Evolutionary conservation across 2,797 vertebrate genomes (phyloP).

Genomic region (Petrocephalus sullivani): DNA sequence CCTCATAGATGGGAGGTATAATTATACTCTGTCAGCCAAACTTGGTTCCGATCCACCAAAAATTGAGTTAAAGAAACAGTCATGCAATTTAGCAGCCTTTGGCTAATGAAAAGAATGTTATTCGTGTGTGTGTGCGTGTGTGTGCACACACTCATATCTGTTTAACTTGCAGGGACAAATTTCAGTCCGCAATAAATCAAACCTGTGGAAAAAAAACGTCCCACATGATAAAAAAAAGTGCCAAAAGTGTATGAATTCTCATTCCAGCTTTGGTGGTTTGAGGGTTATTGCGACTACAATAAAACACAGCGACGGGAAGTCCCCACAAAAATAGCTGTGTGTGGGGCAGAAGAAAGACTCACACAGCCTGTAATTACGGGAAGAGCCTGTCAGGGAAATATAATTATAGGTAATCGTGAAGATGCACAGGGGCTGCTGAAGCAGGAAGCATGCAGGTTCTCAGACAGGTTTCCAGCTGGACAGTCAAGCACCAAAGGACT

Average conservation of each 20-base stretch:
- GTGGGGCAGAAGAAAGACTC: neutral
- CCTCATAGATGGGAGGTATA: conserved; percentile 50
- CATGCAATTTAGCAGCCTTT: neutral
- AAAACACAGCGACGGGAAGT: neutral
- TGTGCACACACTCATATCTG: neutral
- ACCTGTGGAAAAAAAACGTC: neutral
- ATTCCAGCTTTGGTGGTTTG: neutral
- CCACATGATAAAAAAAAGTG: neutral
- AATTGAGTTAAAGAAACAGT: neutral
- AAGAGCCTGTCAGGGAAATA: conserved; percentile 44
- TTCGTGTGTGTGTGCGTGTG: neutral
- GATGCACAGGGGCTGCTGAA: conserved; percentile 45
- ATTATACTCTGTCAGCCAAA: conserved; percentile 35
- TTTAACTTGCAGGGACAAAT: neutral
- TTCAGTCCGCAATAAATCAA: neutral
- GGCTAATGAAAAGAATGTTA: neutral
- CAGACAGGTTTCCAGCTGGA: neutral
- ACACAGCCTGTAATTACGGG: conserved; percentile 47
- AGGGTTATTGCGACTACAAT: neutral
- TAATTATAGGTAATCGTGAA: conserved; percentile 58
- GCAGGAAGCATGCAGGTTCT: conserved; percentile 33
- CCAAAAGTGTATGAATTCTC: neutral
- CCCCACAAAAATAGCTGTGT: conserved; percentile 9
- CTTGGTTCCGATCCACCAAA: neutral
- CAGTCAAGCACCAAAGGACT: neutral